These are phyloP conservation scores for Megaceryle maxima DNA, from an alignment of 2,113 vertebrate species.

Conservation along the genomic window DNA sequence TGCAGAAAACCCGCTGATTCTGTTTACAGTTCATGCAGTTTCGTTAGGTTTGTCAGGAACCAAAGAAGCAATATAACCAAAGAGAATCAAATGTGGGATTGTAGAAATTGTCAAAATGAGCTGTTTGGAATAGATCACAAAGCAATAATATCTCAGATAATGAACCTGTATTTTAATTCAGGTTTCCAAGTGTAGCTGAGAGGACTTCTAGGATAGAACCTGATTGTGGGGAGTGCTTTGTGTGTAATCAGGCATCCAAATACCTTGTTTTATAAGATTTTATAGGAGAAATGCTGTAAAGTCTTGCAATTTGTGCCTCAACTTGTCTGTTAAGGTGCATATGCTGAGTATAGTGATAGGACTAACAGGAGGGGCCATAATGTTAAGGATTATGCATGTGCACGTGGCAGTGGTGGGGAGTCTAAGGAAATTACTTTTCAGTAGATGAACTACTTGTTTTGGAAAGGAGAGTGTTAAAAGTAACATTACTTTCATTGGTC, in stretches of 20 bases:
- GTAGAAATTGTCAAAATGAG: neutral
- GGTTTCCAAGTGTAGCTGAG: neutral
- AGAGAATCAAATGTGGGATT: neutral
- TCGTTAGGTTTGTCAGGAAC: neutral
- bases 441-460: neutral
- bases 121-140: neutral
- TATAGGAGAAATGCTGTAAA: neutral
- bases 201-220: neutral
- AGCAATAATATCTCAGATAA: neutral
- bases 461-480: neutral
- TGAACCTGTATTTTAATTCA: neutral
- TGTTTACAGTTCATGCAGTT: neutral
- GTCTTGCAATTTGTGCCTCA: neutral
- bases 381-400: neutral
- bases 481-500: neutral
- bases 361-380: neutral
- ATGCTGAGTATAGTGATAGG: neutral
- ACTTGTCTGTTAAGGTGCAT: neutral
- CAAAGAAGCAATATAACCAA: neutral
- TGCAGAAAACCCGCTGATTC: neutral
- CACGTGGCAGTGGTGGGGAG: neutral
- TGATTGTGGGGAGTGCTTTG: neutral
- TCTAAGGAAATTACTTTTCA: neutral
- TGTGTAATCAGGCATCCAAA: accelerated
- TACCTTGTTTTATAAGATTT: neutral